Evolutionary conservation across 2,797 vertebrate species (phyloP).

Genomic region (Hafferia zeledoni): DNA sequence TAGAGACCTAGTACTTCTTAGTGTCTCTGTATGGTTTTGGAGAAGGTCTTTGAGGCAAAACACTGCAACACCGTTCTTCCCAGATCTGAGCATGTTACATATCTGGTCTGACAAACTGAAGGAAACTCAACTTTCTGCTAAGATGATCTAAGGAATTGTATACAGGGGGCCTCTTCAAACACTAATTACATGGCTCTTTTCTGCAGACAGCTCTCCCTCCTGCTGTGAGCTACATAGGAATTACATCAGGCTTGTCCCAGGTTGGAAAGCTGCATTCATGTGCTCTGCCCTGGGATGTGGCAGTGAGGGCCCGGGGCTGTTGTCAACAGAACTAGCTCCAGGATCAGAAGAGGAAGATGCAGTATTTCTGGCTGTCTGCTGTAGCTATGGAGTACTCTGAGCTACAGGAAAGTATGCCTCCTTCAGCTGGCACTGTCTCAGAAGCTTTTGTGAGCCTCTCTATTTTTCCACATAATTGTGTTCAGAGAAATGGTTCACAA

Average conservation of each 20-base stretch:
- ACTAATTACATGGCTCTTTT: neutral
- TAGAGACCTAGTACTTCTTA: neutral
- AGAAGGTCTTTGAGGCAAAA: neutral
- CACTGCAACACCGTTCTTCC: neutral
- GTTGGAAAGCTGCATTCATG: neutral
- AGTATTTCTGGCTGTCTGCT: neutral
- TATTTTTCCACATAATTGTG: neutral
- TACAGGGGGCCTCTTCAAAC: neutral
- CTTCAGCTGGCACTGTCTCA: neutral
- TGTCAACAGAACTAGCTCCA: neutral
- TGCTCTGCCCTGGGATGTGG: neutral
- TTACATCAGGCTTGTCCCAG: neutral
- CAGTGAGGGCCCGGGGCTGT: neutral
- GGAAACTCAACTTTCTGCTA: neutral
- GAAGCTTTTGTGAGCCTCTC: neutral
- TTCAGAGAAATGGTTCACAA: neutral
- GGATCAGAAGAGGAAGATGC: neutral
- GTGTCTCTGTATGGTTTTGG: neutral
- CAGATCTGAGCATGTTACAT: neutral
- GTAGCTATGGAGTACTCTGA: neutral
- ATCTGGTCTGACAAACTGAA: neutral
- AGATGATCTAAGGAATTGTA: neutral
- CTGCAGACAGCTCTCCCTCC: neutral
- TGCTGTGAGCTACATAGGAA: neutral
- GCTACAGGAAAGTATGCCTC: neutral